Evolutionary conservation across 2,888 invertebrate genomes (phyloP).

Genomic region (Strigamia transsilvanica): DNA sequence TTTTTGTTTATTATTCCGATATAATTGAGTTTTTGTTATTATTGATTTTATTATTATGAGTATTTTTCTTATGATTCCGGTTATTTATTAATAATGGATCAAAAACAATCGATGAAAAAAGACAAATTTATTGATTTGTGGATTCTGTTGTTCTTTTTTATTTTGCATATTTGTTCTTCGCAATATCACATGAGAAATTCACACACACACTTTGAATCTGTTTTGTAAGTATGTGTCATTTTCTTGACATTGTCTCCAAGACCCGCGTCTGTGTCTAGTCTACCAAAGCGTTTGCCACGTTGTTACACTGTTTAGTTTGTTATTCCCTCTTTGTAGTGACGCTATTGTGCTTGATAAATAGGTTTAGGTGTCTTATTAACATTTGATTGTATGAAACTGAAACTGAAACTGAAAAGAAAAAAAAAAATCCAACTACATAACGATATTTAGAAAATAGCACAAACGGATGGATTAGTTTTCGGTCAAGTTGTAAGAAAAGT

Average conservation of each 20-base stretch:
- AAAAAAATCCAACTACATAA: neutral
- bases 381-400: neutral
- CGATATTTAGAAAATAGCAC: conserved; percentile 3
- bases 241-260: conserved; percentile 42
- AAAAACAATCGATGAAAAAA: conserved; percentile 1
- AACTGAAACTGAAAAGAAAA: neutral
- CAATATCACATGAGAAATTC: conserved; percentile 43
- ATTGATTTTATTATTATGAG: conserved; percentile 1
- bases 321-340: conserved; percentile 42
- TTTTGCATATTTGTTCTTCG: conserved; percentile 43
- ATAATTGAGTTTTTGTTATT: neutral
- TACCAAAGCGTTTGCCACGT: conserved; percentile 41
- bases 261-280: conserved; percentile 41
- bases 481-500: conserved; percentile 23
- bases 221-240: conserved; percentile 43
- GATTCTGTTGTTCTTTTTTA: conserved; percentile 43
- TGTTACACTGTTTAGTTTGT: conserved; percentile 37
- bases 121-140: conserved; percentile 43
- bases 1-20: neutral
- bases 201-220: conserved; percentile 42
- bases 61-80: conserved; percentile 17
- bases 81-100: conserved; percentile 6
- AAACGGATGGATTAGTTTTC: conserved; percentile 19
- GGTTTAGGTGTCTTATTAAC: conserved; percentile 6
- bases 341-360: conserved; percentile 43